A percentile compares a stretch with the other conserved stretches of the same genome.
Evolutionary conservation across 2,797 vertebrate genomes (phyloP).

Genomic region (Lacerta viridis): DNA sequence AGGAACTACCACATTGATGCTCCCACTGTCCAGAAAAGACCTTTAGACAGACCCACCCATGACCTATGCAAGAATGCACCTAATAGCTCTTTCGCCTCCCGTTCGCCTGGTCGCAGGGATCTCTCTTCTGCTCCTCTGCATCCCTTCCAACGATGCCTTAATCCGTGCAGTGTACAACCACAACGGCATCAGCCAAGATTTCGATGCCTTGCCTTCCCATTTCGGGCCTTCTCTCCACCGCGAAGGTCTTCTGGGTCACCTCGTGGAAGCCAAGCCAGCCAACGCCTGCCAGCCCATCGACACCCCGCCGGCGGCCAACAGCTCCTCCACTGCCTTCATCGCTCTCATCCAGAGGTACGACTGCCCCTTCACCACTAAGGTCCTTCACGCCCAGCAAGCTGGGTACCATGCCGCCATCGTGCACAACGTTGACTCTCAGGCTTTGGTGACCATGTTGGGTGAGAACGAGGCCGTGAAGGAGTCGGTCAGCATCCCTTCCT

Average conservation of each 20-base stretch:
- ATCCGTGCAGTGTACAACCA: slow-evolving; percentile 12
- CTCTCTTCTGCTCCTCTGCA: slow-evolving; percentile 10
- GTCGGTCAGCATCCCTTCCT: slow-evolving; percentile 83
- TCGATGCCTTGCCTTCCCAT: slow-evolving; percentile 83
- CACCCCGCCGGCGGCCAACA: slow-evolving; percentile 71
- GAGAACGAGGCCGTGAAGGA: slow-evolving; percentile 77
- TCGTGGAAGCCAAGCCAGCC: slow-evolving; percentile 80
- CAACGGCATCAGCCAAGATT: slow-evolving; percentile 74
- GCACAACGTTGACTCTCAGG: slow-evolving; percentile 84
- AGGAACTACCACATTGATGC: background rate
- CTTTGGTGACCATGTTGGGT: slow-evolving; percentile 83
- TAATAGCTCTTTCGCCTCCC: background rate
- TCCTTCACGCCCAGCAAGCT: slow-evolving; percentile 86
- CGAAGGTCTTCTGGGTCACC: slow-evolving; percentile 82
- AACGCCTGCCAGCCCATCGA: slow-evolving; percentile 83
- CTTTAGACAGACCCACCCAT: background rate
- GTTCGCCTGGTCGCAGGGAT: background rate
- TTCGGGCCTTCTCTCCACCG: slow-evolving; percentile 81
- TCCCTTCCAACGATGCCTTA: background rate
- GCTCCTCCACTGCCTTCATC: slow-evolving; percentile 69
- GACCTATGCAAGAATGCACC: background rate
- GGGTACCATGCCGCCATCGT: slow-evolving; percentile 84
- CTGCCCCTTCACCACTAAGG: slow-evolving; percentile 88
- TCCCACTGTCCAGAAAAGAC: background rate
- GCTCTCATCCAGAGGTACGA: slow-evolving; percentile 84